Conservation (phyloP, 2,797 vertebrate genomes). For the Galagoides demidoff region DNA sequence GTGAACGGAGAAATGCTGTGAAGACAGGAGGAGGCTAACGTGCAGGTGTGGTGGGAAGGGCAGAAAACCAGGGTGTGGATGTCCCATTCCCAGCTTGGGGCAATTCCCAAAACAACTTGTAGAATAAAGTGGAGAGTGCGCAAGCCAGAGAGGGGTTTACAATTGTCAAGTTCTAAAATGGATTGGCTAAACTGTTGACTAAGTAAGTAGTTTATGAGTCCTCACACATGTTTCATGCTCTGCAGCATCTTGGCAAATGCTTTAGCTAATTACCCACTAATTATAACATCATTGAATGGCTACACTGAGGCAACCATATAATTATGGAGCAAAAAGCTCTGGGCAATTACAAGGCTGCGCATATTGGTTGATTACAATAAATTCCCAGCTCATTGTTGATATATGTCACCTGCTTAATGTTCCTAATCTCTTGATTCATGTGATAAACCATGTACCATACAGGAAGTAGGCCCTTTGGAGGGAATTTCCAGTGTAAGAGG, state of each 20-base stretch:
- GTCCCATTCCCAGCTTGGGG: neutral
- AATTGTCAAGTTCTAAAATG: neutral
- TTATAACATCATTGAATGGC: slow-evolving; percentile 87
- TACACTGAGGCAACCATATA: slow-evolving; percentile 84
- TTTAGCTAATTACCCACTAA: slow-evolving; percentile 88
- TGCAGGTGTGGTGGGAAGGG: neutral
- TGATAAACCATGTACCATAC: slow-evolving; percentile 54
- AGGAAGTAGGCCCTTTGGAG: neutral
- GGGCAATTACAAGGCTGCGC: slow-evolving; percentile 83
- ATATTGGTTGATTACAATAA: slow-evolving; percentile 86
- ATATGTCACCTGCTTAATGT: slow-evolving; percentile 85
- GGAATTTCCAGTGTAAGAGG: neutral
- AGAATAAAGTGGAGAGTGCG: neutral
- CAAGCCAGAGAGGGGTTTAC: neutral
- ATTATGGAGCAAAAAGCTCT: slow-evolving; percentile 85
- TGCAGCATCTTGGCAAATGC: slow-evolving; percentile 83
- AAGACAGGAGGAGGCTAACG: neutral
- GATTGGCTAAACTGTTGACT: slow-evolving; percentile 49
- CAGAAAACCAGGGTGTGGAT: neutral
- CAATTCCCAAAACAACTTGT: neutral
- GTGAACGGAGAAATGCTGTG: neutral
- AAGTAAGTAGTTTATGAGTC: slow-evolving; percentile 74
- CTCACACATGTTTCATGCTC: slow-evolving; percentile 81
- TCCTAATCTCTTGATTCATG: slow-evolving; percentile 75
- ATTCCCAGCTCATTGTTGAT: slow-evolving; percentile 82